Conservation (phyloP, 2,797 vertebrate species). For the Alca torda region DNA sequence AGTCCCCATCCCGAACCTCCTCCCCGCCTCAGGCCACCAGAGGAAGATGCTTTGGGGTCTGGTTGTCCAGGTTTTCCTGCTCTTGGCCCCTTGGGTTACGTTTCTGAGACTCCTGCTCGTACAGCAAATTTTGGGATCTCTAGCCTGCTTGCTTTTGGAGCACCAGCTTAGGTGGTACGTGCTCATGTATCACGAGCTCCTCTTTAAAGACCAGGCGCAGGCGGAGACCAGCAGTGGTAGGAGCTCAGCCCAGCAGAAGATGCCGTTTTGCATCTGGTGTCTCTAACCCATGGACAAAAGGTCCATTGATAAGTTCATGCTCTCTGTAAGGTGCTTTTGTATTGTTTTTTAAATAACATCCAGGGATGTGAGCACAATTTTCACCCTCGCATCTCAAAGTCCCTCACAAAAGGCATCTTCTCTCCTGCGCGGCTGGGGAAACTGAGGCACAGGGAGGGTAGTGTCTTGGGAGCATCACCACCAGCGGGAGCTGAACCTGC, state of each 20-base stretch:
- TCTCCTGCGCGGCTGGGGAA: not conserved
- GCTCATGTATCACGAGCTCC: accelerated
- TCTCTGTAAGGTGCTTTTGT: not conserved
- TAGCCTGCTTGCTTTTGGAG: not conserved
- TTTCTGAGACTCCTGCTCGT: not conserved
- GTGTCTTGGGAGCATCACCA: not conserved
- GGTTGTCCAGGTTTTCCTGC: not conserved
- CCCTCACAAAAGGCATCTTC: not conserved
- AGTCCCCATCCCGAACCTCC: not conserved
- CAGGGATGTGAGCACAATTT: not conserved
- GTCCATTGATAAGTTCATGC: not conserved
- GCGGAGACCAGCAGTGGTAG: not conserved
- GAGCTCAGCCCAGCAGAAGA: not conserved
- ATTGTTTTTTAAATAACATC: not conserved
- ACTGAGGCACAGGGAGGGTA: not conserved
- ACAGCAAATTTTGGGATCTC: not conserved
- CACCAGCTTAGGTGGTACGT: accelerated
- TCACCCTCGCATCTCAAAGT: not conserved
- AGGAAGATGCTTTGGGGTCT: not conserved
- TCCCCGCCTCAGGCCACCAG: not conserved
- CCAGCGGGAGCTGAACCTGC: not conserved
- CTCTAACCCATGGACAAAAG: not conserved
- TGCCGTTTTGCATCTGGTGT: not conserved
- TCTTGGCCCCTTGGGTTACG: not conserved
- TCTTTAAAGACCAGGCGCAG: not conserved